These are phyloP conservation scores for Ptilorrhoa leucosticta DNA, from an alignment of 2,113 vertebrate species.

Conservation along the genomic window DNA sequence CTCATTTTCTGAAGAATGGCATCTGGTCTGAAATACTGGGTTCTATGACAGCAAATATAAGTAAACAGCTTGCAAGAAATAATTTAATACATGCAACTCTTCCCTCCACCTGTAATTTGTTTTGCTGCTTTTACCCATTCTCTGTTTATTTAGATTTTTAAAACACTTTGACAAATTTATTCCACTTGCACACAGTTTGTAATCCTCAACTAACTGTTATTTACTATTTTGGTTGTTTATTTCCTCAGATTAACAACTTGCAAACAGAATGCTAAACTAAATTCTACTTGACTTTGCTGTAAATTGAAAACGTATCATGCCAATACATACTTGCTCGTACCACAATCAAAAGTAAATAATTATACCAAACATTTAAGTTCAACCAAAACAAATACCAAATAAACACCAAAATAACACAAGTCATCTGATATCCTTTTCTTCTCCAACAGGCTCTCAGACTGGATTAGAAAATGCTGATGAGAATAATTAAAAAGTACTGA, in stretches of 20 bases:
- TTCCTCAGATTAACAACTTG: background rate
- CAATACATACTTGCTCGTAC: background rate
- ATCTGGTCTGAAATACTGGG: background rate
- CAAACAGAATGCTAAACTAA: background rate
- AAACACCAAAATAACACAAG: background rate
- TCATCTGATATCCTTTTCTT: background rate
- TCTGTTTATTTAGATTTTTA: background rate
- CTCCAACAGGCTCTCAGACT: background rate
- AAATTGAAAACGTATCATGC: background rate
- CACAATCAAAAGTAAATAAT: background rate
- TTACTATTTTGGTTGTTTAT: background rate
- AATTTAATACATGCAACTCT: background rate
- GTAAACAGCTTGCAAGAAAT: background rate
- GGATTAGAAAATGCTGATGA: background rate
- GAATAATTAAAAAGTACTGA: background rate
- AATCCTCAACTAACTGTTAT: background rate
- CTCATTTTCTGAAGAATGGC: background rate
- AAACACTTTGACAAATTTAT: background rate
- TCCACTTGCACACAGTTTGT: background rate
- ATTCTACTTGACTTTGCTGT: background rate
- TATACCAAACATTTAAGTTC: background rate
- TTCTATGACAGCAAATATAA: background rate
- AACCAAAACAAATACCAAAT: background rate
- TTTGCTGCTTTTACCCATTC: background rate
- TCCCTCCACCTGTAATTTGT: background rate